Evolutionary conservation across 2,888 invertebrate species (phyloP).

Genomic region (Pristionchus japonicus): DNA sequence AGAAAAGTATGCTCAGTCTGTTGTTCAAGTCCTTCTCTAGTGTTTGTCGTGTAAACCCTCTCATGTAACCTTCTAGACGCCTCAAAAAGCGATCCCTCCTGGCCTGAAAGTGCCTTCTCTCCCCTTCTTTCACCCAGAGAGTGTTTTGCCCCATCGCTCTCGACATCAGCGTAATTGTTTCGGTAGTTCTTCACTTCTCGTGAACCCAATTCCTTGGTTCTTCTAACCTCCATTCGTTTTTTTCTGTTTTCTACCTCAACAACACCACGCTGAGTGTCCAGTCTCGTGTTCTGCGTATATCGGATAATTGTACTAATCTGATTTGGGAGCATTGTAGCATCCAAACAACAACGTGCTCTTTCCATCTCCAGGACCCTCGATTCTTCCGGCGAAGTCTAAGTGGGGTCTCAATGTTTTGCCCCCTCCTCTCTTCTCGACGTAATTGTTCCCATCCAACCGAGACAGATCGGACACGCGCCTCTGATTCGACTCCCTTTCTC

Average conservation of each 20-base stretch:
- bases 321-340: background rate
- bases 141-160: background rate
- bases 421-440: background rate
- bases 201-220: background rate
- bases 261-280: too few relatives aligned
- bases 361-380: too few relatives aligned
- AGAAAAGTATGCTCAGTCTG: background rate
- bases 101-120: background rate
- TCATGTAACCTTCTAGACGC: background rate
- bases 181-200: background rate
- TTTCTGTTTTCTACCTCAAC: too few relatives aligned
- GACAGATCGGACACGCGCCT: slow-evolving; percentile 16
- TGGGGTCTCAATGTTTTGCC: background rate
- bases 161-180: slow-evolving; percentile 2
- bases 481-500: background rate
- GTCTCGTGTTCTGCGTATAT: too few relatives aligned
- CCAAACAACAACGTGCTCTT: too few relatives aligned
- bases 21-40: background rate
- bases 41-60: slow-evolving; percentile 2
- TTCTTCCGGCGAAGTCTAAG: background rate
- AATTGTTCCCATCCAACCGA: slow-evolving; percentile 9
- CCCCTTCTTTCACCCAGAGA: background rate
- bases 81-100: background rate
- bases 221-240: background rate
- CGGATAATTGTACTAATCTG: too few relatives aligned